A percentile compares a stretch with the other conserved stretches of the same genome.
These are phyloP conservation scores for Caranx melampygus DNA, from an alignment of 2,113 vertebrate species.

Conservation along the genomic window DNA sequence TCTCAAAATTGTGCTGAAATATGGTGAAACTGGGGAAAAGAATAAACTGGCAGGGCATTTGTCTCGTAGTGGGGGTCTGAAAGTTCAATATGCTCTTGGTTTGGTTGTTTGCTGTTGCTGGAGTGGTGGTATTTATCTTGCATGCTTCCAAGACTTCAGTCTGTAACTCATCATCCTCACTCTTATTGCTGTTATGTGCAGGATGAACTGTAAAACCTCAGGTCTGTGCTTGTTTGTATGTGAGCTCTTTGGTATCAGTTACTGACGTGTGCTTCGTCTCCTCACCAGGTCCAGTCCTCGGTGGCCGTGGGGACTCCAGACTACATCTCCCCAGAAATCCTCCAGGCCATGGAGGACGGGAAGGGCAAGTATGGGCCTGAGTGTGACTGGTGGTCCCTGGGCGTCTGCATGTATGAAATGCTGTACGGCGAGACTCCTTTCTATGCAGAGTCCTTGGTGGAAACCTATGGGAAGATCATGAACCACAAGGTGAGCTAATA, in stretches of 20 bases:
- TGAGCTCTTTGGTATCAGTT: neutral
- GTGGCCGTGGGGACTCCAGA: slow-evolving; percentile 98
- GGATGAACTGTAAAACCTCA: neutral
- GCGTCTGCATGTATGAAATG: slow-evolving; percentile 99
- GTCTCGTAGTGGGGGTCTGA: neutral
- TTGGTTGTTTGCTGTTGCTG: slow-evolving; percentile 27
- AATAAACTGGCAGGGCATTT: neutral
- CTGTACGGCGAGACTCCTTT: slow-evolving; percentile 99
- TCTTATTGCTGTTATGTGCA: neutral
- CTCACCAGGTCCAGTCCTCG: slow-evolving; percentile 93
- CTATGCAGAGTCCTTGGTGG: slow-evolving; percentile 98
- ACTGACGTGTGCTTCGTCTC: neutral
- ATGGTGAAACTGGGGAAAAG: neutral
- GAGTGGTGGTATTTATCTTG: slow-evolving; percentile 14
- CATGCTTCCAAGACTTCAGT: slow-evolving; percentile 17
- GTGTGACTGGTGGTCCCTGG: slow-evolving; percentile 99
- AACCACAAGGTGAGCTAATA: slow-evolving; percentile 94
- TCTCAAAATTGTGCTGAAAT: neutral
- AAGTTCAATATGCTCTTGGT: slow-evolving; percentile 23
- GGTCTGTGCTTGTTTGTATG: neutral
- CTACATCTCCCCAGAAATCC: slow-evolving; percentile 98
- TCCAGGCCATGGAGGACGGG: slow-evolving; percentile 99
- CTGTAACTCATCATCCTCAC: slow-evolving; percentile 21
- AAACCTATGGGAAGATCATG: slow-evolving; percentile 99
- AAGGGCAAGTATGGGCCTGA: slow-evolving; percentile 98